These are phyloP conservation scores for Limulus polyphemus DNA, from an alignment of 2,888 invertebrate genomes.

Conservation along the genomic window DNA sequence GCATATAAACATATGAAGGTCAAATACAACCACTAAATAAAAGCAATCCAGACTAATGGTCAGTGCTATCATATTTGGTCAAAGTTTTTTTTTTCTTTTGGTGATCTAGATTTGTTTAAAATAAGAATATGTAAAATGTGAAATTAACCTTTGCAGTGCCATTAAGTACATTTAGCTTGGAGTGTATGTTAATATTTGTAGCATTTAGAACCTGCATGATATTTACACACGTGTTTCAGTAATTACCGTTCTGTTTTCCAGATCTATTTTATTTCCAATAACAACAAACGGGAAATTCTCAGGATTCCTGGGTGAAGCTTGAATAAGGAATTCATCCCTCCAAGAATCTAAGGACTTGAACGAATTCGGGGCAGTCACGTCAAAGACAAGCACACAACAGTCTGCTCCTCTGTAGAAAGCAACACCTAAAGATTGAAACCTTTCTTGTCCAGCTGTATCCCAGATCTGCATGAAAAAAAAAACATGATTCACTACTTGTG, in stretches of 20 bases:
- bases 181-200: too few species aligned
- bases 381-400: constrained; percentile 90
- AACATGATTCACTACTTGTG: too few species aligned
- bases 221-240: too few species aligned
- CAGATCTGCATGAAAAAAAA: constrained; percentile 54
- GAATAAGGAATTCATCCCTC: constrained; percentile 93
- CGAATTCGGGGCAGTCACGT: constrained; percentile 92
- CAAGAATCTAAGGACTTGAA: constrained; percentile 98
- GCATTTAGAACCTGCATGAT: not conserved
- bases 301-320: constrained; percentile 89
- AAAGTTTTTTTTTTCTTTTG: too few species aligned
- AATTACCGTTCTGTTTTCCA: constrained; percentile 52
- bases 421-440: constrained; percentile 95
- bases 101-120: too few species aligned
- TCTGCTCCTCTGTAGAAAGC: constrained; percentile 99
- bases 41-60: too few species aligned
- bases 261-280: constrained; percentile 90
- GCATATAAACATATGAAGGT: too few species aligned
- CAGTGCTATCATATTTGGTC: too few species aligned
- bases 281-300: constrained; percentile 99
- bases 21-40: too few species aligned
- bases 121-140: too few species aligned
- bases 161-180: too few species aligned
- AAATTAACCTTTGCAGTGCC: too few species aligned
- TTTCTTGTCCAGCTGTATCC: constrained; percentile 98